Base-by-base conservation (phyloP, 2,113 vertebrate species). In the Chaenocephalus aceratus region DNA sequence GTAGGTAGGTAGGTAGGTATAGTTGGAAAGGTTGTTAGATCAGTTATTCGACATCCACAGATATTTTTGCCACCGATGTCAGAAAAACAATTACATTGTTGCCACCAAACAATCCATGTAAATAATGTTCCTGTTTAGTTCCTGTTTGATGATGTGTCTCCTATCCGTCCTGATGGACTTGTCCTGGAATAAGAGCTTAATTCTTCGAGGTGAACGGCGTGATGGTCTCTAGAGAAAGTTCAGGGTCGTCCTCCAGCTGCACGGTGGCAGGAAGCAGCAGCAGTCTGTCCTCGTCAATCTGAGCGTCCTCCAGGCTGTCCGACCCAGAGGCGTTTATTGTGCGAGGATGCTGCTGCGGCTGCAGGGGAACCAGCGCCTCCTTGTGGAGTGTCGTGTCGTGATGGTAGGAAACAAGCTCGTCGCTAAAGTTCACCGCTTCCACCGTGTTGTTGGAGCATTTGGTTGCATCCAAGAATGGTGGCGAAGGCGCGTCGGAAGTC, bases 401-500 rank as follows among this genome's bases (percentile, higher is more conserved):
- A 70, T 94, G 94, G 56, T 95, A 95, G 8, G 95, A 96, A 16
- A 93, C 94, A 2, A 95, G 84, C 80, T 96, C 95, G 2, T 95
- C 94, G 79, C 94, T 96, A 63, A 95, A 94, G 85, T 94, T 94
- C 58, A 95, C 92, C 0, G 90, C 94, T 49, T 96, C 94, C 73
- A 96, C 94, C 0, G 90, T 18, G 85, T 90, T 84, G 74, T 84
- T 94, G 7, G 94, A 89, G 84, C 95, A 96, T 86, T 8, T 87
- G 60, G 70, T 18, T 72, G 87, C 95, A 96, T 2, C 94, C 94
- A 60, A 96, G 88, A 7, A 96, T 94, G 57, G 85, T 96, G 67
- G 93, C 77, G 71, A 96, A 96, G 9, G 95, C 62, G 0, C 96
- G 96, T 26, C 26, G 26, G 79, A 96, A 97, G 65, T 97, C 96